phyloP scores from a whole-genome alignment of 2,888 invertebrate genomes.

The Luffia ferchaultella region DNA sequence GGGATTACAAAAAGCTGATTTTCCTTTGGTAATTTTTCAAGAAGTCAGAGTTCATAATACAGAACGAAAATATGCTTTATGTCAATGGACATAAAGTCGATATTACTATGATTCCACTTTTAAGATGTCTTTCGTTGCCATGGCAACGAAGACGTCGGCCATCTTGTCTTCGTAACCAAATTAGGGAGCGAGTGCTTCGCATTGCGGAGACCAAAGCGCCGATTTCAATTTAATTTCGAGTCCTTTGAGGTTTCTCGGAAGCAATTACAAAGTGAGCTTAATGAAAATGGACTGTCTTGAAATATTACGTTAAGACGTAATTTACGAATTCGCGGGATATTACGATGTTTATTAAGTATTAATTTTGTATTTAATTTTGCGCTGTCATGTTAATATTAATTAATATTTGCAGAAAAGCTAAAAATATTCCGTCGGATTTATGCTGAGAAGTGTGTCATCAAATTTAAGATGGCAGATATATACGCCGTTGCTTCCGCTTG shows the following conservation, averaged over 20 bases:
- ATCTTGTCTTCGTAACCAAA: slow-evolving; percentile 31
- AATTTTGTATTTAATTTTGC: no score
- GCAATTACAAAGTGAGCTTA: slow-evolving; percentile 1
- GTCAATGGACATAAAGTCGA: slow-evolving; percentile 1
- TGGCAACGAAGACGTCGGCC: slow-evolving; percentile 45
- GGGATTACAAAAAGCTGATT: slow-evolving; percentile 13
- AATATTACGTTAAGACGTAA: neutral
- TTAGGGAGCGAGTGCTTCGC: slow-evolving; percentile 26
- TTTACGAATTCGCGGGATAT: no score
- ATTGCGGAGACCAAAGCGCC: slow-evolving; percentile 43
- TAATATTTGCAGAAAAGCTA: no score
- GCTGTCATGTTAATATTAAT: no score
- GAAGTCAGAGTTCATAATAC: no score
- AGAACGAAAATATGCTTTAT: no score
- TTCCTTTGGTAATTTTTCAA: no score
- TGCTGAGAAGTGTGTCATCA: no score
- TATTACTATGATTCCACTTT: neutral
- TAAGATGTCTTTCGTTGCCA: slow-evolving; percentile 35
- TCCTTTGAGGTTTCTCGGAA: slow-evolving; percentile 39
- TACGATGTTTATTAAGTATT: no score
- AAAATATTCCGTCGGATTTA: no score
- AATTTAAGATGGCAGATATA: no score
- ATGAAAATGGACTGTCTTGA: slow-evolving; percentile 2
- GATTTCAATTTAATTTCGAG: slow-evolving; percentile 29
- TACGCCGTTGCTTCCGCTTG: no score